Base-by-base conservation (phyloP, 2,888 invertebrate species). In the Mactromeris polynyma region DNA sequence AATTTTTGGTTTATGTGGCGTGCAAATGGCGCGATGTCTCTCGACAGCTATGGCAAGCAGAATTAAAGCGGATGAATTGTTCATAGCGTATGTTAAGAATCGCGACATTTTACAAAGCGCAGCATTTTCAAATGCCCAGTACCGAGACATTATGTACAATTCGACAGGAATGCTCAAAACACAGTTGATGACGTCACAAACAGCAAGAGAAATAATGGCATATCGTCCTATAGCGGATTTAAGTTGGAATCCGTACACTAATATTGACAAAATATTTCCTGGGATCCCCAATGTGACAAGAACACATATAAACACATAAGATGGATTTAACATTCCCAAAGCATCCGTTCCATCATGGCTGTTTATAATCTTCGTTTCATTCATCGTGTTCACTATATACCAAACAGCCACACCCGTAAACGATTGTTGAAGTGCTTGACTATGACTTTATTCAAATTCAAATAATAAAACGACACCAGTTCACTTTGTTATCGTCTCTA, bases 1-100 rank as follows among this genome's bases (percentile, higher is more conserved):
- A 64, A 93, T 89, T 46, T 89, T 86, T 17, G 90, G 90, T 36
- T 92, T 89, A n/a, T 90, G 88, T 19, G 94, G 94, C 9, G 88
- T 84, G 54, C 93, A 94, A n/a, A 94, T 93, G 26, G 89, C 89
- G 21, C 89, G 89, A 64, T 91, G 92, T 51, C 94, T 82, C 51
- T 94, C 94, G 36, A 93, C 83, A 2, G 93, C 93, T 36, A 94
- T 94, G 0, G 90, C 92, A 0, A 94, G 85, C 9, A 94, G 83
- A 14, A 91, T 93, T 21, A 94, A 83, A 33, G 92, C 92, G 0
- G 94, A 93, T 17, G 91, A 84, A 83, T 93, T 93, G 89, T 94
- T 94, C 91, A 93, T 92, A 77, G 89, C 81, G 77, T 93, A 94
- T 0, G 94, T 91, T 4, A 92, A 73, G 83, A 92, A 93, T 4